Evolutionary conservation across 2,888 invertebrate species (phyloP).

Genomic region (Tridacna gigas): DNA sequence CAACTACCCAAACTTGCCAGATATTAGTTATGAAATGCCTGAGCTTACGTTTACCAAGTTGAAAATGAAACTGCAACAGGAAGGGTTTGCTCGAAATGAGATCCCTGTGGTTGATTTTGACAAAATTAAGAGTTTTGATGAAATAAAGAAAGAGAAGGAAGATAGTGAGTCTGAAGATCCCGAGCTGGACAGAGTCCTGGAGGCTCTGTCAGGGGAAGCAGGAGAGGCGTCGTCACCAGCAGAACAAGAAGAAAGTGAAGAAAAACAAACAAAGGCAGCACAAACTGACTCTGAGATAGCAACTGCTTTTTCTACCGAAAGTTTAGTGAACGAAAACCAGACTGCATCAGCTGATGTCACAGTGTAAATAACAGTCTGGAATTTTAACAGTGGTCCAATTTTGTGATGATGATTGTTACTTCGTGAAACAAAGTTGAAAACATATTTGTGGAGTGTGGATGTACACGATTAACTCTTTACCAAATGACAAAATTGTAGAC

Average conservation of each 20-base stretch:
- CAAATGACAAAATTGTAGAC: too few species aligned
- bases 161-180: conserved; percentile 51
- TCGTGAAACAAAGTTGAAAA: too few species aligned
- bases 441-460: too few species aligned
- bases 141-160: conserved; percentile 55
- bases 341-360: too few species aligned
- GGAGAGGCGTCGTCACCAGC: background rate
- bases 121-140: conserved; percentile 44
- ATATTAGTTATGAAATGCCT: conserved; percentile 48
- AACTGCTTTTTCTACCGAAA: background rate
- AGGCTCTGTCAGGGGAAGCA: conserved; percentile 28
- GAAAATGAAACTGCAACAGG: conserved; percentile 8
- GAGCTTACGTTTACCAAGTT: conserved; percentile 25
- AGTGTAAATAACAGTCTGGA: too few species aligned
- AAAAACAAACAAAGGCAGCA: background rate
- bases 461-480: too few species aligned
- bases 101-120: conserved; percentile 32
- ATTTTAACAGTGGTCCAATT: too few species aligned
- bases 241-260: conserved; percentile 7
- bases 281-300: background rate
- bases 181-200: conserved; percentile 48
- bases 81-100: background rate
- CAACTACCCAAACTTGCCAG: conserved; percentile 26
- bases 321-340: too few species aligned
- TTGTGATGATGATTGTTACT: too few species aligned